Evolutionary conservation across 2,888 invertebrate species (phyloP).

Genomic region (Spatulosminthurus flaviceps): DNA sequence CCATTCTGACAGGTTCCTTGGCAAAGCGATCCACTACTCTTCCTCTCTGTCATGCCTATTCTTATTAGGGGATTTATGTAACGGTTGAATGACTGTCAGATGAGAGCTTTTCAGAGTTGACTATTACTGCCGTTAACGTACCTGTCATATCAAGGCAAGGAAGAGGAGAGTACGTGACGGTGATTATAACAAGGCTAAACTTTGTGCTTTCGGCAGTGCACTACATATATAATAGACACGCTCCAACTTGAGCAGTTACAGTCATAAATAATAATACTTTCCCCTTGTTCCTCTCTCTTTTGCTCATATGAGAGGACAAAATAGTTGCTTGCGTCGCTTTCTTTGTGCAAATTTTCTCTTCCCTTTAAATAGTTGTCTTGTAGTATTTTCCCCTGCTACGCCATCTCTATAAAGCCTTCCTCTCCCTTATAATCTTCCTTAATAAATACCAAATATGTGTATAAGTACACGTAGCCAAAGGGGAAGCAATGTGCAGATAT

Average conservation of each 20-base stretch:
- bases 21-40: background rate
- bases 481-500: too few species aligned
- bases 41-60: background rate
- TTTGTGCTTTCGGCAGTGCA: background rate
- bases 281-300: background rate
- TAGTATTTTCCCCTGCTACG: background rate
- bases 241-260: background rate
- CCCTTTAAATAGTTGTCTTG: background rate
- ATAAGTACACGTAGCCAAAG: too few species aligned
- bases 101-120: background rate
- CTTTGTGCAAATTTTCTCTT: background rate
- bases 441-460: too few species aligned
- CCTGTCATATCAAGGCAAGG: background rate
- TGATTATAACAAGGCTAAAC: background rate
- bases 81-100: background rate
- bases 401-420: background rate
- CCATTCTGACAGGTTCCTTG: background rate
- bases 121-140: background rate
- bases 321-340: background rate
- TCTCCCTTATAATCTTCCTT: too few species aligned
- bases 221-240: background rate
- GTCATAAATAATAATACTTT: constrained; percentile 18
- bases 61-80: background rate
- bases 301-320: background rate
- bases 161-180: background rate